Base-by-base conservation (phyloP, 2,888 invertebrate genomes). In the Nyleta sp. region DNA sequence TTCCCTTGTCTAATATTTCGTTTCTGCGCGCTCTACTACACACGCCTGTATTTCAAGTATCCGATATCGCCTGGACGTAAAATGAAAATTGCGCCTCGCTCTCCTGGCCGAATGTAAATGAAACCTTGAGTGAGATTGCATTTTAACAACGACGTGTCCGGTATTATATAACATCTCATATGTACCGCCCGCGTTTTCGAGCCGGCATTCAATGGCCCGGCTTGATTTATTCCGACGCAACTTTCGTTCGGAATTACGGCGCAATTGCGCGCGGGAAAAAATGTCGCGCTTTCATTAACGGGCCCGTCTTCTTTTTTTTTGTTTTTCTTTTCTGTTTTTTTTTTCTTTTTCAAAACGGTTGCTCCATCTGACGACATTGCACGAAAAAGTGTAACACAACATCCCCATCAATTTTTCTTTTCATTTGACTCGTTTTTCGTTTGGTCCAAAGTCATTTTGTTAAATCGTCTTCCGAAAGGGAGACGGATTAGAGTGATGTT, bases 1-100 rank as follows among this genome's bases (percentile, higher is more conserved):
- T 86, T 86, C 86, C 87, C 87, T 86, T 86, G 88, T 88, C 87
- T 87, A 89, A 88, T 89, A 89, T 89, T 89, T 89, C 86, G 87
- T 88, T 84, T 83, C 85, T 84, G 78, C 82, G 81, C 84, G 85
- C 82, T 84, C 83, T 81, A 80, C 81, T 84, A 82, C 81, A 80
- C 83, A 75, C 83, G 83, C 84, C 83, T 85, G 84, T 86, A 84
- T 80, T 80, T 80, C 80, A 81, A 76, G 81, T 78, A 80, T 80
- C 80, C 78, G 80, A 78, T 80, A 81, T 81, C 78, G 78, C 73
- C 59, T n/a, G 62, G 67, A 78, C 71, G 74, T 76, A 77, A 77
- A 81, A 81, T 81, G 80, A 81, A 81, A 81, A 79, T 81, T 80
- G 78, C 60, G 74, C 73, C 68, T 60, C 62, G 59, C 72, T 75